These are phyloP conservation scores for Ellobius talpinus DNA, from an alignment of 2,113 vertebrate species.

Conservation along the genomic window DNA sequence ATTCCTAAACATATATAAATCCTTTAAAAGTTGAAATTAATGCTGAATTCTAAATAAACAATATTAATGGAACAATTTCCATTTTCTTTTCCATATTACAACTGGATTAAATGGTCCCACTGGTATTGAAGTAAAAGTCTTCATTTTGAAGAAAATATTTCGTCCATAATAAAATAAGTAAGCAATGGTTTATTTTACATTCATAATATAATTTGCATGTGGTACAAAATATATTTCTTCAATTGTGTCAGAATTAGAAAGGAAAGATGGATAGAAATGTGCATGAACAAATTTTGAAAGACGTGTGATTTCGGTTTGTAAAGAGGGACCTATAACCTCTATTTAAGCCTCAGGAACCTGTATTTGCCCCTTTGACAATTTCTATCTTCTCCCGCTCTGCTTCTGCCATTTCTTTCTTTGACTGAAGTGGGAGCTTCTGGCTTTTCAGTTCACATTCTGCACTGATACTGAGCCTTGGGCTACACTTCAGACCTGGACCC, in stretches of 20 bases:
- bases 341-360: not conserved
- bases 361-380: not conserved
- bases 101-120: not conserved
- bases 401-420: not conserved
- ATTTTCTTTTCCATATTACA: slow-evolving; percentile 6
- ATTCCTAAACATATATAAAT: not conserved
- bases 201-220: not conserved
- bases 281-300: not conserved
- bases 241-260: not conserved
- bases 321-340: not conserved
- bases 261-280: not conserved
- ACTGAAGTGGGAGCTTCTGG: not conserved
- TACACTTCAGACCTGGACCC: not conserved
- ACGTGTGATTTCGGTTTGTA: not conserved
- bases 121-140: not conserved
- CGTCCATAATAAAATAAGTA: not conserved
- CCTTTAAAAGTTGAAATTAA: slow-evolving; percentile 31
- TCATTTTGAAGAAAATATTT: slow-evolving; percentile 8
- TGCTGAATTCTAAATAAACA: slow-evolving; percentile 1
- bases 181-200: slow-evolving; percentile 6
- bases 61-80: slow-evolving; percentile 9
- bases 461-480: not conserved
- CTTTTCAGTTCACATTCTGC: not conserved
- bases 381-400: not conserved
- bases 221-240: not conserved